phyloP scores from a whole-genome alignment of 1,140 invertebrate species.

The Apis cerana region DNA sequence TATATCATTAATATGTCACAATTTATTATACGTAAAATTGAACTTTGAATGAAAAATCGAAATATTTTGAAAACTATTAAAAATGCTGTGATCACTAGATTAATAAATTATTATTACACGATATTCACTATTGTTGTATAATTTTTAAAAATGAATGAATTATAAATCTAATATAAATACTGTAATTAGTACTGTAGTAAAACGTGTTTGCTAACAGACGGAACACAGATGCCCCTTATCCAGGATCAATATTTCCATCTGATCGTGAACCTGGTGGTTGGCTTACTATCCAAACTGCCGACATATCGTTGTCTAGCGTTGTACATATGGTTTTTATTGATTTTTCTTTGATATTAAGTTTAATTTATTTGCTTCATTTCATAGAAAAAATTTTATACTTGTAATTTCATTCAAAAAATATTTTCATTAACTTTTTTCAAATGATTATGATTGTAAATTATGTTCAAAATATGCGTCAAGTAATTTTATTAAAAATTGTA shows the following conservation, averaged over 20 bases:
- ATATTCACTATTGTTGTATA: neutral
- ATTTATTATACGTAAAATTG: neutral
- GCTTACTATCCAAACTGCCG: conserved; percentile 72
- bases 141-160: neutral
- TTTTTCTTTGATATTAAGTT: conserved; percentile 32
- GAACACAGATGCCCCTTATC: conserved; percentile 65
- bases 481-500: neutral
- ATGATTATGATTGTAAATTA: neutral
- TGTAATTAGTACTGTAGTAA: conserved; percentile 27
- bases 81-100: neutral
- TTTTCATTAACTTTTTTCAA: neutral
- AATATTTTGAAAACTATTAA: neutral
- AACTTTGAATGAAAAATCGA: neutral
- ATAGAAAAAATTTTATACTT: neutral
- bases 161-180: neutral
- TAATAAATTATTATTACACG: neutral
- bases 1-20: conserved; percentile 26
- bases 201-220: conserved; percentile 69
- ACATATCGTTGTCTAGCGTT: conserved; percentile 56
- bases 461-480: neutral
- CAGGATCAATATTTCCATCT: conserved; percentile 78
- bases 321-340: conserved; percentile 70
- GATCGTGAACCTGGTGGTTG: conserved; percentile 66
- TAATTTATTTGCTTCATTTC: conserved; percentile 21
- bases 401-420: neutral